phyloP scores from a whole-genome alignment of 37 sponge, comb jelly and placozoan species.

The Cladorhizidae sp. region DNA sequence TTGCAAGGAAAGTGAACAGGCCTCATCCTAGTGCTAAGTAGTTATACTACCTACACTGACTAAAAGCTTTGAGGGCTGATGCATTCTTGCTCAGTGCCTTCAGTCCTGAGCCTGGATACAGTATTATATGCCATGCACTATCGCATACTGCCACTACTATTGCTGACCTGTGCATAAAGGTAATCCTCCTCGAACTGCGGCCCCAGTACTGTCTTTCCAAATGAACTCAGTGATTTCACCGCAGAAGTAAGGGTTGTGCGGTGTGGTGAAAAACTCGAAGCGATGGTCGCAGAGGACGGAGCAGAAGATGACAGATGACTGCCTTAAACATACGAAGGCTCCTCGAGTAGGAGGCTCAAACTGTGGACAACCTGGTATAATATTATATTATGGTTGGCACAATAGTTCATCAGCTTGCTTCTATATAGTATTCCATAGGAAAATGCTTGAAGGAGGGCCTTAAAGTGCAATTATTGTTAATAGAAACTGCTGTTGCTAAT shows the following conservation, averaged over 20 bases:
- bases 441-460: neutral
- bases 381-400: too few species aligned
- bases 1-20: too few species aligned
- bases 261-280: conserved; percentile 52
- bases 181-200: neutral
- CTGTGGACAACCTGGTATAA: conserved; percentile 36
- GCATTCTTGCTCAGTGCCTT: too few species aligned
- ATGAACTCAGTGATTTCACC: conserved; percentile 18
- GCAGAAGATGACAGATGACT: conserved; percentile 40
- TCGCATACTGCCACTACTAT: too few species aligned
- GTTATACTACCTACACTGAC: too few species aligned
- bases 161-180: conserved; percentile 46
- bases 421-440: neutral
- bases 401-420: neutral
- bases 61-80: too few species aligned
- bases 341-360: conserved; percentile 43
- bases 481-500: too few species aligned
- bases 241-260: conserved; percentile 52
- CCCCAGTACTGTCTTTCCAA: conserved; percentile 31
- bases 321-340: conserved; percentile 34
- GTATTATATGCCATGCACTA: too few species aligned
- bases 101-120: too few species aligned
- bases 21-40: too few species aligned
- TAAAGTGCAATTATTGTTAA: too few species aligned
- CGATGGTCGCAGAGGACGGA: conserved; percentile 50